Percentiles rank a stretch among this genome's conserved stretches.
phyloP scores from a whole-genome alignment of 2,888 invertebrate species.

The Athrips mouffetella region DNA sequence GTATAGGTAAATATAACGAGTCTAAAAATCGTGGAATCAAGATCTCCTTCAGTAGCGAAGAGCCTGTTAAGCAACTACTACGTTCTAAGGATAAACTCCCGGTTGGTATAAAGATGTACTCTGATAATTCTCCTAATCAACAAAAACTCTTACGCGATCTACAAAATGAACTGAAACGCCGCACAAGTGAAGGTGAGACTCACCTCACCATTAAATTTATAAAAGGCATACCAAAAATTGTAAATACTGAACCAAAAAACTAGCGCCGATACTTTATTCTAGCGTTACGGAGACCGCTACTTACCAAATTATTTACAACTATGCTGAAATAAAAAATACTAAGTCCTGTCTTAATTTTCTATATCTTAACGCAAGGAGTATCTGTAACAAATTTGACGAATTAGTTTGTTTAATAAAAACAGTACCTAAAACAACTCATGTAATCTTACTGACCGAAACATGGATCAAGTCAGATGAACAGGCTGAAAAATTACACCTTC shows the following conservation, averaged over 20 bases:
- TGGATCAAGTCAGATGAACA: too few relatives aligned
- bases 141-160: background rate
- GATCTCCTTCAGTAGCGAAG: conserved; percentile 2
- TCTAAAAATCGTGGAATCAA: conserved; percentile 11
- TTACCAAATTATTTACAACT: too few relatives aligned
- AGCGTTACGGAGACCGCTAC: too few relatives aligned
- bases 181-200: conserved; percentile 4
- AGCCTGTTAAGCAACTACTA: background rate
- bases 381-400: too few relatives aligned
- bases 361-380: too few relatives aligned
- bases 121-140: conserved; percentile 3
- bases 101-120: background rate
- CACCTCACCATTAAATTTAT: conserved; percentile 11
- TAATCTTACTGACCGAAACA: too few relatives aligned
- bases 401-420: too few relatives aligned
- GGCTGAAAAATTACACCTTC: too few relatives aligned
- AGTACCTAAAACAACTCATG: too few relatives aligned
- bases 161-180: background rate
- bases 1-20: conserved; percentile 6
- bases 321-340: too few relatives aligned
- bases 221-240: conserved; percentile 9
- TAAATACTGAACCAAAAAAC: background rate
- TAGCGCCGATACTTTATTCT: too few relatives aligned
- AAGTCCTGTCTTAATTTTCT: too few relatives aligned
- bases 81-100: background rate